These are phyloP conservation scores for Gallinago stenura DNA, from an alignment of 2,797 vertebrate genomes.

Conservation along the genomic window DNA sequence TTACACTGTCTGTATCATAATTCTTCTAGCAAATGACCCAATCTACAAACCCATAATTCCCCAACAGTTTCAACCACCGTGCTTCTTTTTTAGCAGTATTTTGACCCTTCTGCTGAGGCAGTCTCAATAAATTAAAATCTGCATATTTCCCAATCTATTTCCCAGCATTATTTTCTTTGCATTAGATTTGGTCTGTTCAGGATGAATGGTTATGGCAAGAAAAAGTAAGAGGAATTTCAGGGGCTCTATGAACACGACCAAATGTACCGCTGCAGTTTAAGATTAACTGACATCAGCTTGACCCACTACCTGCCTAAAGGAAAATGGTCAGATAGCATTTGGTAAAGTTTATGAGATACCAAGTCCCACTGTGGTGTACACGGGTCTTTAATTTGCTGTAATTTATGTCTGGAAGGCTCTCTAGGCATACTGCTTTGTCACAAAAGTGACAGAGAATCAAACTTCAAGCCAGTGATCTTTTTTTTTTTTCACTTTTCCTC, in stretches of 20 bases:
- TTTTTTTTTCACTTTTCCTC: neutral
- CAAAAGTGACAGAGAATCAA: slow-evolving; percentile 22
- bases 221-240: slow-evolving; percentile 7
- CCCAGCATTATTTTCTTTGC: neutral
- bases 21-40: neutral
- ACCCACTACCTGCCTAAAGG: slow-evolving; percentile 26
- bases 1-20: neutral
- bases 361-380: neutral
- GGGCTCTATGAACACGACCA: neutral
- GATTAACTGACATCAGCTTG: slow-evolving; percentile 42
- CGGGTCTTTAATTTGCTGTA: slow-evolving; percentile 23
- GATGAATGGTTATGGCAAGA: neutral
- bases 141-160: slow-evolving; percentile 18
- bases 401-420: slow-evolving; percentile 3
- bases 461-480: neutral
- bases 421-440: neutral
- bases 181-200: neutral
- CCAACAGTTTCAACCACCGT: neutral
- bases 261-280: neutral
- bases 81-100: neutral
- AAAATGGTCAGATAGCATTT: slow-evolving; percentile 49
- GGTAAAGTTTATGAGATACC: slow-evolving; percentile 22
- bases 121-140: neutral
- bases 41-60: neutral
- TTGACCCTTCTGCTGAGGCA: neutral